Evolutionary conservation across 2,797 vertebrate genomes (phyloP), one percentile per base, ranked within the genome.

Genomic region (Periophthalmus magnuspinnatus): DNA sequence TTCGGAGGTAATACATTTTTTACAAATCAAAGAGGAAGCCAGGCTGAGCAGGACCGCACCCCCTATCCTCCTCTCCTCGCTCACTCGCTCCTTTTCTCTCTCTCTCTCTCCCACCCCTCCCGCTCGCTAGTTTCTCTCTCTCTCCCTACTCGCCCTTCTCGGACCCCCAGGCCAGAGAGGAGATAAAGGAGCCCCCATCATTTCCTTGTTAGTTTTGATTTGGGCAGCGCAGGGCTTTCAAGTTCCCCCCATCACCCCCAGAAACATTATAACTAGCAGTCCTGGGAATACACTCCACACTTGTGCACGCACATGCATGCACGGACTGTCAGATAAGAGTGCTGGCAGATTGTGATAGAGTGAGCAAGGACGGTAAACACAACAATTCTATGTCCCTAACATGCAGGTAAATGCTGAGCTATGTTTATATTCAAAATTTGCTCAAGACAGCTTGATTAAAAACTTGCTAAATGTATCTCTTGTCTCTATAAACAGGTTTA

Each of bases 231-330:
- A 93, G 88, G 94, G 95, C 96, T 97, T 97, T 96, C 95, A 96
- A 96, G 95, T 95, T 95, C 93, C 94, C 93, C 93, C 93, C 91
- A 96, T 95, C 95, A 96, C 96, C 95, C 95, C 94, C 94, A 96
- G 96, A 96, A 96, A 97, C 94, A 96, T 96, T 97, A 96, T 97
- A 97, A 97, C 95, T 96, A 97, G 95, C 95, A 96, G 95, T 94
- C 93, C 86, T 93, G 96, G 95, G 96, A 96, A 95, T 95, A 95
- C 90, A 88, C 89, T 87, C 47, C 62, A 86, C 86, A 82, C 78
- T 70, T 74, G 41, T 62, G 66, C 58, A 77, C 77, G 79, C 71
- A 79, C 76, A 72, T 72, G 68, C 83, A 83, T 69, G 77, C 84
- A 85, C 78, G 73, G 78, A 82, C 84, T 91, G 89, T 87, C 86